A percentile compares a stretch with the other conserved stretches of the same genome.
phyloP scores from a whole-genome alignment of 2,888 invertebrate species.

The Hesperia comma region DNA sequence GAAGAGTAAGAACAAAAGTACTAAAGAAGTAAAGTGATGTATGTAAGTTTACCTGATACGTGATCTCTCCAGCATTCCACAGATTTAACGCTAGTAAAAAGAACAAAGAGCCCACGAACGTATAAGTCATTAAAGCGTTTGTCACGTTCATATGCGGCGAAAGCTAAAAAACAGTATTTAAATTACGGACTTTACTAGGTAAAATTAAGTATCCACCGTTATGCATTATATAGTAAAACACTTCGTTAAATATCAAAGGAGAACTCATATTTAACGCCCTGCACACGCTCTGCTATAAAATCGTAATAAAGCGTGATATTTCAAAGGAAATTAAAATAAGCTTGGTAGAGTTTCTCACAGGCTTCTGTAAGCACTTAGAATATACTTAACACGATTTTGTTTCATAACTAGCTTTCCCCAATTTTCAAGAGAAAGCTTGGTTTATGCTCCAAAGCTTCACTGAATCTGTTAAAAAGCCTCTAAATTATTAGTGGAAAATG shows the following conservation, averaged over 20 bases:
- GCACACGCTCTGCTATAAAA: slow-evolving; percentile 22
- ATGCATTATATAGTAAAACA: slow-evolving; percentile 16
- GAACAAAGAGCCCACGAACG: slow-evolving; percentile 71
- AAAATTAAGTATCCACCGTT: background rate
- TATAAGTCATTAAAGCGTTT: slow-evolving; percentile 75
- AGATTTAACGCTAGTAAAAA: slow-evolving; percentile 68
- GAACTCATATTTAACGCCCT: slow-evolving; percentile 22
- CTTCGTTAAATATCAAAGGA: slow-evolving; percentile 33
- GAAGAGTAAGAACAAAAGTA: too few species aligned
- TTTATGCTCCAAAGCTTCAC: slow-evolving; percentile 13
- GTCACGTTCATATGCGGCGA: slow-evolving; percentile 67
- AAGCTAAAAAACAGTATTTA: slow-evolving; percentile 55
- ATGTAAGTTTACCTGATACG: slow-evolving; percentile 62
- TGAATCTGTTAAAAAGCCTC: slow-evolving; percentile 14
- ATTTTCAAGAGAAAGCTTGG: slow-evolving; percentile 10
- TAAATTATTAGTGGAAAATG: background rate
- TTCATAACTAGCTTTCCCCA: slow-evolving; percentile 23
- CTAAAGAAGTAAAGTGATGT: too few species aligned
- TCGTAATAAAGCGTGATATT: slow-evolving; percentile 33
- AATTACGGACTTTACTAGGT: background rate
- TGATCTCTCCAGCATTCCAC: slow-evolving; percentile 76
- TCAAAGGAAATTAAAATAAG: slow-evolving; percentile 38
- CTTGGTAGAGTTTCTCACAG: slow-evolving; percentile 24
- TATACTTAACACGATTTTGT: slow-evolving; percentile 27
- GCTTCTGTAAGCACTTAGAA: slow-evolving; percentile 26